Percentiles rank a stretch among this genome's conserved stretches.
phyloP scores from a whole-genome alignment of 2,888 invertebrate genomes.

The Panzeria rudis region DNA sequence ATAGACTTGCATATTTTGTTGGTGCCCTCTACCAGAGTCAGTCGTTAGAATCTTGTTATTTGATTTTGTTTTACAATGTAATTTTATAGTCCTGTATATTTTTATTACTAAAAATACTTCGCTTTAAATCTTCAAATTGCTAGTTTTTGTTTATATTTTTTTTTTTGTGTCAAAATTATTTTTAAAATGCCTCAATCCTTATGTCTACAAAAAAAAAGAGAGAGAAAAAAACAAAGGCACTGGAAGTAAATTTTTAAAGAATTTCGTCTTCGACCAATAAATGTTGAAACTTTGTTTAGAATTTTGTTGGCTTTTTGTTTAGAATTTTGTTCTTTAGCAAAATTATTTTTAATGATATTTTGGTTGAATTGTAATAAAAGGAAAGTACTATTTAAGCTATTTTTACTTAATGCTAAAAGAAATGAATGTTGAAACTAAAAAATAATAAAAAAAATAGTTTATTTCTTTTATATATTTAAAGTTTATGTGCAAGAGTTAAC shows the following conservation, averaged over 20 bases:
- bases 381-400: background rate
- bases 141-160: too few species aligned
- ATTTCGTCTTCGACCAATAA: slow-evolving; percentile 30
- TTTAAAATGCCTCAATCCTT: slow-evolving; percentile 14
- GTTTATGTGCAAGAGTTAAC: slow-evolving; percentile 18
- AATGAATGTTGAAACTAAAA: background rate
- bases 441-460: background rate
- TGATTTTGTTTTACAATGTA: too few species aligned
- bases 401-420: slow-evolving; percentile 26
- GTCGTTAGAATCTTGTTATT: too few species aligned
- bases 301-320: slow-evolving; percentile 17
- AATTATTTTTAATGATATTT: slow-evolving; percentile 44
- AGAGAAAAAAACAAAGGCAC: background rate
- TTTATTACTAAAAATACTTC: too few species aligned
- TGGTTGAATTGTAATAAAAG: background rate
- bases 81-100: too few species aligned
- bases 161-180: too few species aligned
- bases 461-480: background rate
- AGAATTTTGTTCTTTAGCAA: slow-evolving; percentile 1
- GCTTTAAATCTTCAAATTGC: too few species aligned
- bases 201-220: background rate
- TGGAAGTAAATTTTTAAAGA: background rate
- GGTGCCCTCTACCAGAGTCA: too few species aligned
- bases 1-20: too few species aligned
- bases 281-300: slow-evolving; percentile 13